These are phyloP conservation scores for Tetragnatha versicolor DNA, from an alignment of 1,140 invertebrate species.

Conservation along the genomic window DNA sequence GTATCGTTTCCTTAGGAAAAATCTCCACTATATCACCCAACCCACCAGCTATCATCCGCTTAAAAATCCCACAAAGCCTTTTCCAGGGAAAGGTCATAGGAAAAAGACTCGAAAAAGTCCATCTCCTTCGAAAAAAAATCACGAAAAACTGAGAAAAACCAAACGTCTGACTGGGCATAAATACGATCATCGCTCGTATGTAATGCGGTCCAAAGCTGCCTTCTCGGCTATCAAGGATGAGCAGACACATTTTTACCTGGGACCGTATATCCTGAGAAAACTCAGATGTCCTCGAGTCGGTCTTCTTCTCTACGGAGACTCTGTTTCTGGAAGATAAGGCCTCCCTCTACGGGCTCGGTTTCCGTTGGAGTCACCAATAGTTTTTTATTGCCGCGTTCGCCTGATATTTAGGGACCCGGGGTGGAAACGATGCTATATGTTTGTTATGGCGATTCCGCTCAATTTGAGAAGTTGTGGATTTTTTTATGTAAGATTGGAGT, in stretches of 20 bases:
- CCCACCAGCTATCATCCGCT: too few species aligned
- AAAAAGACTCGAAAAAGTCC: too few species aligned
- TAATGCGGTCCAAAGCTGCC: conserved; percentile 30
- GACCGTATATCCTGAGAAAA: conserved; percentile 4
- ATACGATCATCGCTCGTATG: background rate
- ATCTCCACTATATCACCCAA: too few species aligned
- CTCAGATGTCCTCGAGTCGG: conserved; percentile 14
- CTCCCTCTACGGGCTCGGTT: background rate
- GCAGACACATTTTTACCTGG: conserved; percentile 27
- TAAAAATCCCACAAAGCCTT: too few species aligned
- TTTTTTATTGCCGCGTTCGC: background rate
- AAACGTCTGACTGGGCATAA: conserved; percentile 10
- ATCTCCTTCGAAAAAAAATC: background rate
- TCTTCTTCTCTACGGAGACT: conserved; percentile 7
- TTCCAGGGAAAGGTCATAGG: too few species aligned
- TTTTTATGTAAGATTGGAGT: too few species aligned
- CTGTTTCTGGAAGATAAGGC: conserved; percentile 24
- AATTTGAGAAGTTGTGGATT: too few species aligned
- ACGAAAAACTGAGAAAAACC: too few species aligned
- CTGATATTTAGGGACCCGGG: too few species aligned
- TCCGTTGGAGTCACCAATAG: background rate
- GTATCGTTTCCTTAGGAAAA: too few species aligned
- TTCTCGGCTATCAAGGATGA: conserved; percentile 4
- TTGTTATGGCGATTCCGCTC: too few species aligned
- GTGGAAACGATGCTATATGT: too few species aligned